phyloP scores from a whole-genome alignment of 2,888 invertebrate genomes.

The Lycocerus yunnanus region DNA sequence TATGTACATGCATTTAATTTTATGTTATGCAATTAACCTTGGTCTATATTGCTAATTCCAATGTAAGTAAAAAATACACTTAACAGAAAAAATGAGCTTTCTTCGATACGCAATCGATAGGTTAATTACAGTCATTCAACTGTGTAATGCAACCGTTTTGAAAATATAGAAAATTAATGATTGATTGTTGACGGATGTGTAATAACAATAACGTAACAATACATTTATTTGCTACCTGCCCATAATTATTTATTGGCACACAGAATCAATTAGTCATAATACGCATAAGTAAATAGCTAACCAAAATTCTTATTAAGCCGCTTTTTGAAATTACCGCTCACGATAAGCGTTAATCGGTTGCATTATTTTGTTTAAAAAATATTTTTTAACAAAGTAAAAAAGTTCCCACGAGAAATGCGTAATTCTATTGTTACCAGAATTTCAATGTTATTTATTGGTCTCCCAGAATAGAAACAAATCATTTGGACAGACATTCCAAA shows the following conservation, averaged over 20 bases:
- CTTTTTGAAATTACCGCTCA: not conserved
- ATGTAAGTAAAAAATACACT: constrained; percentile 14
- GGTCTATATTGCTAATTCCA: constrained; percentile 40
- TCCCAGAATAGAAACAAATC: not conserved
- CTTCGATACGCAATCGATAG: constrained; percentile 8
- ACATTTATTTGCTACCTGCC: not conserved
- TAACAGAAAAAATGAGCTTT: constrained; percentile 10
- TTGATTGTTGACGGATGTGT: not conserved
- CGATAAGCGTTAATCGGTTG: not conserved
- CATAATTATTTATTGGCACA: not conserved
- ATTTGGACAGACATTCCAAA: no score
- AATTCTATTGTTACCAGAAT: not conserved
- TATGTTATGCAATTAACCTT: constrained; percentile 41
- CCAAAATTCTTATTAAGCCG: no score
- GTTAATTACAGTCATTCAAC: constrained; percentile 21
- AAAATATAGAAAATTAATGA: not conserved
- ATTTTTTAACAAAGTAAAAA: not conserved
- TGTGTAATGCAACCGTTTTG: not conserved
- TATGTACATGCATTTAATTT: constrained; percentile 16
- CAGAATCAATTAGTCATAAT: no score
- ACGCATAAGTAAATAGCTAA: no score
- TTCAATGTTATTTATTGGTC: not conserved
- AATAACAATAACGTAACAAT: not conserved
- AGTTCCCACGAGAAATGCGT: not conserved
- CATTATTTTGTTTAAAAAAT: not conserved